Conservation (phyloP, 2,113 vertebrate genomes). For the Callaeas wilsoni region DNA sequence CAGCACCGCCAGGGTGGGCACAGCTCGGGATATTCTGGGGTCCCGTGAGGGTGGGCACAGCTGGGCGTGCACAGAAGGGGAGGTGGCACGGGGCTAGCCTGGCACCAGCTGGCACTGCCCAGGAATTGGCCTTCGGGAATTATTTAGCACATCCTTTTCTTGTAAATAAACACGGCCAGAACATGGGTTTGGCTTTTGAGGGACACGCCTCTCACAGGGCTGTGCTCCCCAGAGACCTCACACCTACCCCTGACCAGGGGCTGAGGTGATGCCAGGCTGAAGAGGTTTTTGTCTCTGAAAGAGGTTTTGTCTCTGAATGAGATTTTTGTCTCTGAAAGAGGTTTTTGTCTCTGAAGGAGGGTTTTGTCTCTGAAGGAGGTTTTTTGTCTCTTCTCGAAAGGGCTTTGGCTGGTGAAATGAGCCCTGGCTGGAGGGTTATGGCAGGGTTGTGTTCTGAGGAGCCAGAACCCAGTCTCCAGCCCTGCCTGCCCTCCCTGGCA, state of each 20-base stretch:
- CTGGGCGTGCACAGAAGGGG: no score
- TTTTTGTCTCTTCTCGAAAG: background rate
- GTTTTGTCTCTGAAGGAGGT: background rate
- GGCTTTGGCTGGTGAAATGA: background rate
- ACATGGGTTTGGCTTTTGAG: background rate
- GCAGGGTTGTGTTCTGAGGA: background rate
- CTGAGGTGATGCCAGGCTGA: background rate
- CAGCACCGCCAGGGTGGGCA: rapidly evolving
- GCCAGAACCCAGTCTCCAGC: background rate
- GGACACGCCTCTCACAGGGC: background rate
- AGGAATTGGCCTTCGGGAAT: background rate
- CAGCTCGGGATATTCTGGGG: rapidly evolving
- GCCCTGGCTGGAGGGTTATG: background rate
- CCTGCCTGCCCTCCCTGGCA: background rate
- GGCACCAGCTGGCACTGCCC: background rate
- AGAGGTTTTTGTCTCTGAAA: background rate
- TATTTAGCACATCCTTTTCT: background rate
- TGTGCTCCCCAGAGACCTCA: background rate
- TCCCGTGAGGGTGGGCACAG: background rate
- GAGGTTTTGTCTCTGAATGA: background rate
- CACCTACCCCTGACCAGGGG: background rate
- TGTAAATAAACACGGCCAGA: background rate
- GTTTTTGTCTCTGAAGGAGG: background rate
- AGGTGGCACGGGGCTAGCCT: background rate
- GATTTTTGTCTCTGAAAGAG: background rate